Evolutionary conservation across 2,888 invertebrate genomes (phyloP).

Genomic region (Gerosis bhagava): DNA sequence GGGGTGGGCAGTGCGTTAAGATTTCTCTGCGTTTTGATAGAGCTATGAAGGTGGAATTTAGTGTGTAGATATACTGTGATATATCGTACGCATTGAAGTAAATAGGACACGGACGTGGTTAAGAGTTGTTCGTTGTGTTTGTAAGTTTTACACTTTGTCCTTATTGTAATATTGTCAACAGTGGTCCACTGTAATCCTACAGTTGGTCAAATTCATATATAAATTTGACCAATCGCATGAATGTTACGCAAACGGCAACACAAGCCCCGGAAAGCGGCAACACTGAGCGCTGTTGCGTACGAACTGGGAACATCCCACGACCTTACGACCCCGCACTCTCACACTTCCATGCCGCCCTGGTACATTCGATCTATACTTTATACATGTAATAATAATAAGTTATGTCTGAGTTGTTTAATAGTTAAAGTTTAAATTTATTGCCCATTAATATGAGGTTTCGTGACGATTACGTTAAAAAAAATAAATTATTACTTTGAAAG

Average conservation of each 20-base stretch:
- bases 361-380: slow-evolving; percentile 13
- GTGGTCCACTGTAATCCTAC: no score
- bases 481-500: no score
- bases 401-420: slow-evolving; percentile 10
- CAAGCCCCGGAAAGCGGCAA: slow-evolving; percentile 18
- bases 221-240: neutral
- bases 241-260: slow-evolving; percentile 10
- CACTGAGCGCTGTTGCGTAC: slow-evolving; percentile 18
- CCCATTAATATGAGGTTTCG: slow-evolving; percentile 18
- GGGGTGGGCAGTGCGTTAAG: no score
- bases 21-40: slow-evolving; percentile 19
- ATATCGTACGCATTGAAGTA: neutral
- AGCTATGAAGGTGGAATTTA: slow-evolving; percentile 7
- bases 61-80: slow-evolving; percentile 20
- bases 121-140: no score
- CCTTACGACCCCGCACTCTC: slow-evolving; percentile 32
- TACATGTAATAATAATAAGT: slow-evolving; percentile 9
- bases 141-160: no score
- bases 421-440: slow-evolving; percentile 15
- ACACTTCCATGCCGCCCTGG: slow-evolving; percentile 23
- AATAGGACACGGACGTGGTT: neutral
- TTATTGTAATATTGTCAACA: no score
- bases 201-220: no score
- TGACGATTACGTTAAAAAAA: slow-evolving; percentile 9
- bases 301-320: slow-evolving; percentile 33